Conservation (phyloP, 2,888 invertebrate genomes). For the Nycteola revayana region DNA sequence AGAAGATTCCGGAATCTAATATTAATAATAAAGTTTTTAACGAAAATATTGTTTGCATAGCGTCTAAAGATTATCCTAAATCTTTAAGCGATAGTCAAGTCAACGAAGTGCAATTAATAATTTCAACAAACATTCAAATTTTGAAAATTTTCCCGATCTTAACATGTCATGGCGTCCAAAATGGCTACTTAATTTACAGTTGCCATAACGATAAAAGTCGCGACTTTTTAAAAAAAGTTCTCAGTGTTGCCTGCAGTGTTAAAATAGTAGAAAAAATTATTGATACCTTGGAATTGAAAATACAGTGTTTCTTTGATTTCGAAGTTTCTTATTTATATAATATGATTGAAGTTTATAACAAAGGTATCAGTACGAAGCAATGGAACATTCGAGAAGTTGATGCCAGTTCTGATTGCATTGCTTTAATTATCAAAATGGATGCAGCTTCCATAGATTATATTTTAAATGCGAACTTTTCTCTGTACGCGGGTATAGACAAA, state of each 20-base stretch:
- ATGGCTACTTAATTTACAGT: constrained; percentile 47
- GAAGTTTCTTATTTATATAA: constrained; percentile 31
- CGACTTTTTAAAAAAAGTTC: constrained; percentile 30
- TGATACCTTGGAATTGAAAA: constrained; percentile 36
- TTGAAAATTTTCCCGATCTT: constrained; percentile 39
- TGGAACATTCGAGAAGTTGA: constrained; percentile 41
- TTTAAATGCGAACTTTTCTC: constrained; percentile 32
- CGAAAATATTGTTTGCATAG: constrained; percentile 21
- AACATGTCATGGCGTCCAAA: constrained; percentile 51
- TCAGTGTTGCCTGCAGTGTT: constrained; percentile 23
- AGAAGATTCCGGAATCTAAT: no score
- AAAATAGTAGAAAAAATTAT: constrained; percentile 12
- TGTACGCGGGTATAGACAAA: constrained; percentile 53
- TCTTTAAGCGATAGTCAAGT: constrained; percentile 18
- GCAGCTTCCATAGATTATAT: constrained; percentile 41
- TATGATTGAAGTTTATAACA: constrained; percentile 47
- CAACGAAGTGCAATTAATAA: constrained; percentile 13
- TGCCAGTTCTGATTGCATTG: background rate
- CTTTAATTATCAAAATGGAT: constrained; percentile 37
- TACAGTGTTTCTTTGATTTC: constrained; percentile 33
- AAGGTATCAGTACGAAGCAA: constrained; percentile 32
- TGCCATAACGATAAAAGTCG: constrained; percentile 45
- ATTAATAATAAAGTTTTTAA: background rate
- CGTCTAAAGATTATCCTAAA: constrained; percentile 23
- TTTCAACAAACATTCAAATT: constrained; percentile 34